phyloP scores from a whole-genome alignment of 2,797 vertebrate species.

The Apogon talboti region DNA sequence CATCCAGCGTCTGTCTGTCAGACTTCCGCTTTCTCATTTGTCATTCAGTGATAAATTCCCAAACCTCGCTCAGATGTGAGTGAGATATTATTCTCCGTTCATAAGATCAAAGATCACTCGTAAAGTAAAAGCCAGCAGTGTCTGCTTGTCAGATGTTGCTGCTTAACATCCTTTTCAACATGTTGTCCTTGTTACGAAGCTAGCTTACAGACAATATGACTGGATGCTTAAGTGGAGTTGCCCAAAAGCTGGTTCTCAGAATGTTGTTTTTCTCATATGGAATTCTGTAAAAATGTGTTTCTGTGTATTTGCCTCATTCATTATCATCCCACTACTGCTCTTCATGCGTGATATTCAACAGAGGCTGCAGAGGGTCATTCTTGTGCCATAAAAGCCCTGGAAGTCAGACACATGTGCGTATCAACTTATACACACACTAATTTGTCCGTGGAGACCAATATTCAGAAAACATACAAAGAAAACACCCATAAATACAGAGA shows the following conservation, averaged over 20 bases:
- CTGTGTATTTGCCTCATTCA: constrained; percentile 46
- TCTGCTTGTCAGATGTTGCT: constrained; percentile 72
- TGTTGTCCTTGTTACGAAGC: constrained; percentile 44
- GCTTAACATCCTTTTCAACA: constrained; percentile 46
- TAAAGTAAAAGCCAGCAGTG: constrained; percentile 25
- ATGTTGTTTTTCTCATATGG: constrained; percentile 46
- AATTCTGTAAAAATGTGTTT: constrained; percentile 39
- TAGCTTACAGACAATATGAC: constrained; percentile 16
- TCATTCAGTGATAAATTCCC: constrained; percentile 53
- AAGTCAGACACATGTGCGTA: constrained; percentile 38
- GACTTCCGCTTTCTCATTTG: constrained; percentile 55
- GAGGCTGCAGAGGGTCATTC: constrained; percentile 46
- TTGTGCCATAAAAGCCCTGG: too few relatives aligned
- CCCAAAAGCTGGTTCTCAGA: constrained; percentile 43
- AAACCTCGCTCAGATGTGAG: constrained; percentile 48
- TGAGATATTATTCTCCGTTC: constrained; percentile 53
- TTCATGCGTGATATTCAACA: constrained; percentile 51
- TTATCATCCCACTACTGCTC: constrained; percentile 48
- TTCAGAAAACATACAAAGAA: constrained; percentile 39
- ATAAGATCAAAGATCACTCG: constrained; percentile 55
- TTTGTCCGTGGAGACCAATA: constrained; percentile 20
- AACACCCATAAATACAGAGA: constrained; percentile 33
- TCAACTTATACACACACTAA: constrained; percentile 26
- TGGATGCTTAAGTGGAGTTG: constrained; percentile 33
- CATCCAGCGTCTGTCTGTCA: constrained; percentile 46